Evolutionary conservation across 1,140 invertebrate species (phyloP).

Genomic region (Tetranychus urticae): DNA sequence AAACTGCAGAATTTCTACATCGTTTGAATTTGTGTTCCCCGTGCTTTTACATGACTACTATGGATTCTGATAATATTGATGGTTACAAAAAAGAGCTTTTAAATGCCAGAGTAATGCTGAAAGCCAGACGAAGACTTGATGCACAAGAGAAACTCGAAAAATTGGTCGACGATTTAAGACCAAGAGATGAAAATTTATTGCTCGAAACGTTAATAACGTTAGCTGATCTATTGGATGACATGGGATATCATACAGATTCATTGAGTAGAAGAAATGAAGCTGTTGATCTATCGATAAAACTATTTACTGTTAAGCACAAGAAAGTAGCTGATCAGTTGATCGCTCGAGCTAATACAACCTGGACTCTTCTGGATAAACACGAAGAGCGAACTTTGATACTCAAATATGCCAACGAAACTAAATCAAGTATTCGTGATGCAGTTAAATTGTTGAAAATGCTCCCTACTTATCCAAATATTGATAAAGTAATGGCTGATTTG

Average conservation of each 20-base stretch:
- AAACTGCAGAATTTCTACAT: too few species aligned
- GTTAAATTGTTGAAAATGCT: background rate
- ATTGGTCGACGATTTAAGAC: background rate
- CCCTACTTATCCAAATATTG: background rate
- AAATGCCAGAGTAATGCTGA: background rate
- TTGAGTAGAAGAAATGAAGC: background rate
- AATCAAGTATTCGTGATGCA: background rate
- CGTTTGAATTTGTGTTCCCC: too few species aligned
- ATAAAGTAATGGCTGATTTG: background rate
- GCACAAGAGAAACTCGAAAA: background rate
- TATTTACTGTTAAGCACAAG: background rate
- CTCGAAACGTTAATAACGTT: background rate
- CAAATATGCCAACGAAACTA: background rate
- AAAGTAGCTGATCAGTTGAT: background rate
- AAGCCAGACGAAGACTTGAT: background rate
- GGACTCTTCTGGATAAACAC: background rate
- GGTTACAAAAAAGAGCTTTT: too few species aligned
- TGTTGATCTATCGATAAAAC: background rate
- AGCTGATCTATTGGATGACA: background rate
- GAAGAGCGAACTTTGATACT: background rate
- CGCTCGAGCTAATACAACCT: background rate
- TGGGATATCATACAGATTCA: background rate
- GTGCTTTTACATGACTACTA: too few species aligned
- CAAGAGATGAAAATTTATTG: background rate
- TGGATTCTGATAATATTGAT: too few species aligned